Conservation (phyloP, 2,113 vertebrate genomes). For the Lepus timidus region DNA sequence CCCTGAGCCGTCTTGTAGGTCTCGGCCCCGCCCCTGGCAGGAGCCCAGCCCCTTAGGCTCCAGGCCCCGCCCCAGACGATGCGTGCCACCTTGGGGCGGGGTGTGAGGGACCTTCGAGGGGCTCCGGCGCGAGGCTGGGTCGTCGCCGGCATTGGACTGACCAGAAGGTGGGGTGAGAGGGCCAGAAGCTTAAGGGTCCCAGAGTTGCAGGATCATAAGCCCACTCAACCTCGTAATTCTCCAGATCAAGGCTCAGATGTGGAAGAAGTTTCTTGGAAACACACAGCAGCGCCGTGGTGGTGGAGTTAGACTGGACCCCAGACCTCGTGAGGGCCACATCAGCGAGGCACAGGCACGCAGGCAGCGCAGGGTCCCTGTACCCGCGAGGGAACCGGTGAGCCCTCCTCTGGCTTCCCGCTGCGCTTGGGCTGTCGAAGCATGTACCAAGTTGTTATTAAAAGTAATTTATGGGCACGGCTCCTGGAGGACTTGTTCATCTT, state of each 20-base stretch:
- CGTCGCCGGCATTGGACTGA: background rate
- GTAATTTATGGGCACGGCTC: conserved; percentile 77
- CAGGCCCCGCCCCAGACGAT: background rate
- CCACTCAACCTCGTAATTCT: conserved; percentile 29
- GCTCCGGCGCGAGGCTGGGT: background rate
- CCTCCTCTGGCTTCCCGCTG: conserved; percentile 21
- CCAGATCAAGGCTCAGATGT: background rate
- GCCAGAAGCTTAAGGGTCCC: background rate
- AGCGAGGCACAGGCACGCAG: background rate
- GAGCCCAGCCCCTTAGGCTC: background rate
- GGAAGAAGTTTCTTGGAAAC: conserved; percentile 20
- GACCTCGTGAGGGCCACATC: background rate
- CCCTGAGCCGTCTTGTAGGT: accelerated
- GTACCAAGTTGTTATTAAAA: conserved; percentile 77
- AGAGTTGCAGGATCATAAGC: background rate
- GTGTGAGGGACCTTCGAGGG: background rate
- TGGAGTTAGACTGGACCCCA: background rate
- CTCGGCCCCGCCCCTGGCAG: background rate
- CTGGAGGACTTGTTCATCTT: conserved; percentile 75
- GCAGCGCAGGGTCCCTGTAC: background rate
- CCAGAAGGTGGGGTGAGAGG: background rate
- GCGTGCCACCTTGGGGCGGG: accelerated
- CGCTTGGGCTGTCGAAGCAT: conserved; percentile 70
- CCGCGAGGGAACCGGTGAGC: background rate
- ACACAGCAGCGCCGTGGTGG: background rate